Percentiles rank a stretch among this genome's conserved stretches.
These are phyloP conservation scores for Phyllostomus hastatus DNA, from an alignment of 2,113 vertebrate species.

Conservation along the genomic window DNA sequence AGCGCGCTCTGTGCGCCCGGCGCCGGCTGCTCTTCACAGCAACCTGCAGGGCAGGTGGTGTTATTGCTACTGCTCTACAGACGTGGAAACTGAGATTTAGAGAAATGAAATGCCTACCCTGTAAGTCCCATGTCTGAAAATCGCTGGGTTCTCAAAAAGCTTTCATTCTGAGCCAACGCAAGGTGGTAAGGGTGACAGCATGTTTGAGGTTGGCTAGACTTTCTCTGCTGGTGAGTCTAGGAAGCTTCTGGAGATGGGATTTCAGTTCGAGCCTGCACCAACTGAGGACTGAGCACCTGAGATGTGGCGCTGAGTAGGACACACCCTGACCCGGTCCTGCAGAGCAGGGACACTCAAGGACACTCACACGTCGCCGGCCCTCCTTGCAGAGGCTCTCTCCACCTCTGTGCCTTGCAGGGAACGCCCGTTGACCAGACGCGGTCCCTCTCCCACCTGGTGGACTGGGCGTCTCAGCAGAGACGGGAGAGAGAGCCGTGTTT, in stretches of 20 bases:
- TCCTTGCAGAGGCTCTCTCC: too few species aligned
- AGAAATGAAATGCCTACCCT: not conserved
- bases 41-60: too few species aligned
- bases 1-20: rapidly evolving
- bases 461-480: not conserved
- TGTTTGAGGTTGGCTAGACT: not conserved
- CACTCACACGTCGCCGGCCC: rapidly evolving
- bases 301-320: not conserved
- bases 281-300: not conserved
- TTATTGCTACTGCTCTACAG: not conserved
- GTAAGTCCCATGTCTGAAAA: not conserved
- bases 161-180: not conserved
- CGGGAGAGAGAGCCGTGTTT: not conserved
- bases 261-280: not conserved
- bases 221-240: not conserved
- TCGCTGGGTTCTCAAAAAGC: not conserved
- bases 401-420: not conserved
- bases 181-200: not conserved
- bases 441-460: not conserved
- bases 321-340: not conserved
- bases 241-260: not conserved
- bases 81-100: not conserved
- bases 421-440: rapidly evolving
- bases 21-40: rapidly evolving
- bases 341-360: not conserved